phyloP scores from a whole-genome alignment of 92 coral and sea anemone species.

The Muricea muricata region DNA sequence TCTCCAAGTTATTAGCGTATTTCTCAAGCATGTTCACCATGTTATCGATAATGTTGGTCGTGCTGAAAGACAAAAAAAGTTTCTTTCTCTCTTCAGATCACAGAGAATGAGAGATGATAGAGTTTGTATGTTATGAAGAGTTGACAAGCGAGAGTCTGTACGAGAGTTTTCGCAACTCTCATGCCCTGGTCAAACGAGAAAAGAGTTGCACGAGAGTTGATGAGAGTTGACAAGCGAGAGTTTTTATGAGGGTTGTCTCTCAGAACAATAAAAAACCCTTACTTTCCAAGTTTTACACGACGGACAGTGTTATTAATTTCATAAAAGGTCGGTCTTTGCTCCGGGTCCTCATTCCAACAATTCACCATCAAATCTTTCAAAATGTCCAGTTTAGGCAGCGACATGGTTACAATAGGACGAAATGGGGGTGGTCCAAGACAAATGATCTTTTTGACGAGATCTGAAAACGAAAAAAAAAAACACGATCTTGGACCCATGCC shows the following conservation, averaged over 20 bases:
- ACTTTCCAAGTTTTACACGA: constrained; percentile 39
- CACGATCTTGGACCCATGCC: no score
- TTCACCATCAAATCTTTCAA: constrained; percentile 85
- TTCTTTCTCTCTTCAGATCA: no score
- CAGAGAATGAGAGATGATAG: no score
- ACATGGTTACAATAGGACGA: constrained; percentile 78
- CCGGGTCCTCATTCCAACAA: constrained; percentile 93
- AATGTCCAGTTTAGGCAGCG: constrained; percentile 79
- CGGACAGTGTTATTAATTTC: constrained; percentile 86
- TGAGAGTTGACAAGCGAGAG: no score
- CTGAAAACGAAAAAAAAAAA: constrained; percentile 29
- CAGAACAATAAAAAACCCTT: constrained; percentile 11
- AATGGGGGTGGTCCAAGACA: constrained; percentile 76
- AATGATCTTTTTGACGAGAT: constrained; percentile 73
- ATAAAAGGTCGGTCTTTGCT: constrained; percentile 80
- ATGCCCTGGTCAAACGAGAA: no score
- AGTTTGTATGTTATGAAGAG: no score
- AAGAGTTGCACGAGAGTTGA: no score
- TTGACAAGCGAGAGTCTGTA: no score
- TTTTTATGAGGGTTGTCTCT: no score
- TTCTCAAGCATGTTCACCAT: constrained; percentile 98
- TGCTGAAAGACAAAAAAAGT: constrained; percentile 54
- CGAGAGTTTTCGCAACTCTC: no score
- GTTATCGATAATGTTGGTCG: constrained; percentile 94
- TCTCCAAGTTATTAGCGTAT: constrained; percentile 94